Percentiles rank a stretch among this genome's conserved stretches.
phyloP scores from a whole-genome alignment of 2,888 invertebrate species.

The Drosophila prostipennis region DNA sequence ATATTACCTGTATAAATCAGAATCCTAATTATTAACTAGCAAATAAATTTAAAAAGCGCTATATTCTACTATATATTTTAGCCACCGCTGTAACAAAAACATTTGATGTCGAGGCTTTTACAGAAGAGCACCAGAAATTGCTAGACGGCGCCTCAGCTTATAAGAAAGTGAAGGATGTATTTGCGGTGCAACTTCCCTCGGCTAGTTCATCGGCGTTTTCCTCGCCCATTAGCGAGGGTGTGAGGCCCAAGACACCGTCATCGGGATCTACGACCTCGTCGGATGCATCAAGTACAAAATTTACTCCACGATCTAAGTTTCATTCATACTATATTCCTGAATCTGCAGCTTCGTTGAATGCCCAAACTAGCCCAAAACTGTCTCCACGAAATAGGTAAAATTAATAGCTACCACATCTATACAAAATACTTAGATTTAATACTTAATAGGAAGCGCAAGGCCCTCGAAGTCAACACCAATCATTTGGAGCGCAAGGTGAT shows the following conservation, averaged over 20 bases:
- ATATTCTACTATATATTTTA: slow-evolving; percentile 16
- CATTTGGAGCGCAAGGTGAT: slow-evolving; percentile 62
- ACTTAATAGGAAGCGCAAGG: slow-evolving; percentile 72
- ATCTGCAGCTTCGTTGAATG: neutral
- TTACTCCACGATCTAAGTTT: slow-evolving; percentile 37
- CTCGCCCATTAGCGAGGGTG: neutral
- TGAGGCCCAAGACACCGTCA: neutral
- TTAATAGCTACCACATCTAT: neutral
- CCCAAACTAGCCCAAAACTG: neutral
- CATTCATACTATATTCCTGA: neutral
- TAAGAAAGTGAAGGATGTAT: neutral
- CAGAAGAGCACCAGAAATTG: slow-evolving; percentile 37
- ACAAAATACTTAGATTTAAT: neutral
- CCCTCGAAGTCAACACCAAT: slow-evolving; percentile 51
- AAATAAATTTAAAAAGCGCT: neutral
- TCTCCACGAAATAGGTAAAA: slow-evolving; percentile 53
- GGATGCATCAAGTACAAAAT: neutral
- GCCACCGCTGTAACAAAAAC: slow-evolving; percentile 73
- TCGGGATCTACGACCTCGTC: neutral
- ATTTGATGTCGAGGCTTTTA: slow-evolving; percentile 61
- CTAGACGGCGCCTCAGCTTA: slow-evolving; percentile 33
- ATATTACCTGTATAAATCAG: too few species aligned
- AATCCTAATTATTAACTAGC: too few species aligned
- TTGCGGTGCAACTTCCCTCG: neutral
- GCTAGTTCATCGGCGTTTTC: neutral